Percentiles rank a stretch among this genome's conserved stretches.
Conservation (phyloP, 2,797 vertebrate genomes). For the Ciconia nigra region DNA sequence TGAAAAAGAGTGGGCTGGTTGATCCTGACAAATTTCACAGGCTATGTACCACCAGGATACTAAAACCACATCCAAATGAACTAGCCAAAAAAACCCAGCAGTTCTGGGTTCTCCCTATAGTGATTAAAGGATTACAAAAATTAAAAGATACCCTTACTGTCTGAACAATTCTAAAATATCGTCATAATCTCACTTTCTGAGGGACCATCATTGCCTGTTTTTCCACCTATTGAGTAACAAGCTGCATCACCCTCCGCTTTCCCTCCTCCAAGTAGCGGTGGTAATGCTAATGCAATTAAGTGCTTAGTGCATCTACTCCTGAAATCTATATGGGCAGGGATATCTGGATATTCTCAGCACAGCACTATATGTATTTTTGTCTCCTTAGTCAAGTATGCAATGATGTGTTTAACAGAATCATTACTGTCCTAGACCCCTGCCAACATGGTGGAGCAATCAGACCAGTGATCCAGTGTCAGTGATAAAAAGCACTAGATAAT, state of each 20-base stretch:
- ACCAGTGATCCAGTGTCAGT: background rate
- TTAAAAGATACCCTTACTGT: background rate
- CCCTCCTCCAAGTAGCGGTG: background rate
- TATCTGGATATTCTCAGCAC: background rate
- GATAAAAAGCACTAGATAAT: background rate
- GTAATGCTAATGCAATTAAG: slow-evolving; percentile 14
- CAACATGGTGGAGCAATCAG: background rate
- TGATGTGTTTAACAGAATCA: background rate
- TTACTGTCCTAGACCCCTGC: background rate
- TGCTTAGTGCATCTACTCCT: background rate
- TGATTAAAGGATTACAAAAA: slow-evolving; percentile 14
- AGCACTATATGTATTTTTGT: background rate
- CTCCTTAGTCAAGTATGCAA: background rate
- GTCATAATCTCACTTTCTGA: background rate
- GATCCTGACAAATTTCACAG: background rate
- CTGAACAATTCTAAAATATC: background rate
- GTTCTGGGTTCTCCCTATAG: background rate
- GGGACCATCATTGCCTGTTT: background rate
- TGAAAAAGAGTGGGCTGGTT: background rate
- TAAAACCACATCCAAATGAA: background rate
- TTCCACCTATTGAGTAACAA: background rate
- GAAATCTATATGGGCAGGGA: background rate
- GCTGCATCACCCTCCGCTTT: background rate
- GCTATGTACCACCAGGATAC: background rate
- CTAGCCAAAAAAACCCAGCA: background rate